Evolutionary conservation across 2,888 invertebrate genomes (phyloP), one percentile per base, ranked within the genome.

Genomic region (Harpagoxenus sublaevis): DNA sequence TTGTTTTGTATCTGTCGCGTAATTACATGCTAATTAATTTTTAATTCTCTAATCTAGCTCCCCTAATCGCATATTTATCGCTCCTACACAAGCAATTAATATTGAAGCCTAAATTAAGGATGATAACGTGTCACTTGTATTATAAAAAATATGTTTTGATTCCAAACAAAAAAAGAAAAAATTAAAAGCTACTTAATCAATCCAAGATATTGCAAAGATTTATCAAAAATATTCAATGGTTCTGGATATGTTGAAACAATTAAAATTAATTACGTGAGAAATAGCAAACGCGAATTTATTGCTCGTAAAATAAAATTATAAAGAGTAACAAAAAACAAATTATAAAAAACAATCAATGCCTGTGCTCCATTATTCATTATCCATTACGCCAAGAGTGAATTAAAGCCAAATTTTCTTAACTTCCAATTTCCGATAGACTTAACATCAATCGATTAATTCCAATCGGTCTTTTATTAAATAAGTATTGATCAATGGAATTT

Each of bases 51-150:
- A 73, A 28, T 48, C 18, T 31, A 68, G 9, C 18, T 42, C 6
- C 31, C 10, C 5, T 35, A 28, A 18, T 57, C 15, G 15, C 31
- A n/a, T n/a, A 31, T 60, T 60, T 75, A 48, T 74, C n/a, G n/a
- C n/a, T 15, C 2, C 10, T 28, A 39, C 31, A 3, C 57, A 28
- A 66, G 60, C 23, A 84, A 78, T 57, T 74, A 82, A 84, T 45
- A 81, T 84, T 60, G 9, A 28, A 42, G 2, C 18, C 15, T 57
- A 23, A 18, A 31, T 39, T 18, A 18, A 68, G 6, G 18, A 12
- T 10, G 4, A 53, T n/a, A 39, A 39, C 2, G 53, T 53, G 15
- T n/a, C 15, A 39, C 15, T 55, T n/a, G n/a, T n/a, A 35, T 45
- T 35, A 4, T 53, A 15, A 71, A 71, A 71, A 51, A n/a, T 51